Evolutionary conservation across 2,888 invertebrate genomes (phyloP), one percentile per base, ranked within the genome.

Genomic region (Ganaspis brasiliensis): DNA sequence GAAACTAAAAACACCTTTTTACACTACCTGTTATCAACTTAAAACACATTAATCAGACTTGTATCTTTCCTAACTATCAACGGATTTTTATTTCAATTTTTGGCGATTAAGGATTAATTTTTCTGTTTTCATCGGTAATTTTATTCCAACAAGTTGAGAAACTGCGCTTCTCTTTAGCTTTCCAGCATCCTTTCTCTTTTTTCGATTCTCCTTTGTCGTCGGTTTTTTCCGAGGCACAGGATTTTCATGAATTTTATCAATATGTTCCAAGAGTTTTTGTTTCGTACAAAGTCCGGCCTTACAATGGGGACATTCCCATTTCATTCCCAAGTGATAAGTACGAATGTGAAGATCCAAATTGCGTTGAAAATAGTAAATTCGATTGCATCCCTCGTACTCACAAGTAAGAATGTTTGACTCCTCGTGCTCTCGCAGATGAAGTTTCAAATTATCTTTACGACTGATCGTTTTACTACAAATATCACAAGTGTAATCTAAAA

Each of bases 281-380:
- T 67, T 67, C 21, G 37, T 19, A 9, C 40, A 21, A 8, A 67
- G 40, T 21, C 40, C 19, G 12, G 24, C 19, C 3, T 16, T 21
- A 67, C 63, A 67, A 1, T 21, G 21, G 14, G 19, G 63, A 24
- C 63, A 67, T n/a, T 21, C 37, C 63, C 40, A 67, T 14, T 24
- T 67, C 24, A 21, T 24, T 21, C 40, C 40, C 63, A 67, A 9
- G 24, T 67, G 63, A 45, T 2, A 67, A 1, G 24, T 24, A 8
- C 40, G 21, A 67, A 67, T 67, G 40, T 67, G 63, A 5, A 19
- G 12, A 21, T 67, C 40, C 21, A 67, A n/a, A 21, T 67, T 67
- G 9, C 40, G 21, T 45, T 67, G 40, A n/a, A 40, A 67, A 24
- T 14, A 37, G 40, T 67, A 67, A 67, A 67, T 9, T 24, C 40